Percentiles rank a stretch among this genome's conserved stretches.
phyloP scores from a whole-genome alignment of 2,113 vertebrate species.

The Actinemys pallida region DNA sequence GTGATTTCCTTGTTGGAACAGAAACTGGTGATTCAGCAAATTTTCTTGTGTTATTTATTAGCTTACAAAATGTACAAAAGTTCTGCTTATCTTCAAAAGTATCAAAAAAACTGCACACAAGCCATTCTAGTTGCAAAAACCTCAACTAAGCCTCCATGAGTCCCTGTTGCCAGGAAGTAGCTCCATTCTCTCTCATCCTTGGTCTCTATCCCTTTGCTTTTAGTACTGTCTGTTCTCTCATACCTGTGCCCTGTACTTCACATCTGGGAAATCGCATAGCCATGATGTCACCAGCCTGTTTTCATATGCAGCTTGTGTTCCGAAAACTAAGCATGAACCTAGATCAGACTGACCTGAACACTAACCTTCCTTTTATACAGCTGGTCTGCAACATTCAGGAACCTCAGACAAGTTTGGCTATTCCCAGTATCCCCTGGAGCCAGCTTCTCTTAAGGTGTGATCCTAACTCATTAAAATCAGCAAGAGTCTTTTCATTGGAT shows the following conservation, averaged over 20 bases:
- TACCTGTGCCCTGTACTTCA: neutral
- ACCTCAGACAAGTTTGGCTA: neutral
- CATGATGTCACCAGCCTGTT: slow-evolving; percentile 19
- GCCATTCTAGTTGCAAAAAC: neutral
- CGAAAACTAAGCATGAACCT: neutral
- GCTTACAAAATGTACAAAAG: neutral
- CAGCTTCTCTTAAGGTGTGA: neutral
- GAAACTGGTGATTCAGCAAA: neutral
- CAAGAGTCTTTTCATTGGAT: neutral
- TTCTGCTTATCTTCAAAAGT: neutral
- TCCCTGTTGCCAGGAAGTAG: neutral
- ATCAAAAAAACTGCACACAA: neutral
- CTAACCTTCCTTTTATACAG: slow-evolving; percentile 36
- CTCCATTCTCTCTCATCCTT: neutral
- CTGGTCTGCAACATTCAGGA: neutral
- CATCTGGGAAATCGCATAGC: neutral
- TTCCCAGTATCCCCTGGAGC: neutral
- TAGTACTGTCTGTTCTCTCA: neutral
- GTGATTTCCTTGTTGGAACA: neutral
- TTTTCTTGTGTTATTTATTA: slow-evolving; percentile 20
- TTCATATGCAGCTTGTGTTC: neutral
- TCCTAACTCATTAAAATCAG: neutral
- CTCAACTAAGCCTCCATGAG: neutral
- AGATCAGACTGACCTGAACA: neutral
- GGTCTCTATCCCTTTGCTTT: neutral